Conservation (phyloP, 2,797 vertebrate species). For the Cossypha dichroa region DNA sequence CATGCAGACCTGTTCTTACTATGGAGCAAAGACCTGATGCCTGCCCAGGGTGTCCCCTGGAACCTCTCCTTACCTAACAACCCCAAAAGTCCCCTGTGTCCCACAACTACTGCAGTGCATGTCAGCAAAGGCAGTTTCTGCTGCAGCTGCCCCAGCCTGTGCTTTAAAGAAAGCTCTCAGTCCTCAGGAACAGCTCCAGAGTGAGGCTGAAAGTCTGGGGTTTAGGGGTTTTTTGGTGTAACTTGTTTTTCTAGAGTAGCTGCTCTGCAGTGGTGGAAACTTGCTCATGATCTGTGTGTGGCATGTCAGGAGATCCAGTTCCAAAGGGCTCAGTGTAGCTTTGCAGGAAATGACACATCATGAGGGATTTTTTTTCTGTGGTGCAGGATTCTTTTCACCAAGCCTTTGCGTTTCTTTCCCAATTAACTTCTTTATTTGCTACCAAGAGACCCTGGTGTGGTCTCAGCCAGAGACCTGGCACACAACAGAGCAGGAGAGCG, state of each 20-base stretch:
- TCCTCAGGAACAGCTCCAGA: background rate
- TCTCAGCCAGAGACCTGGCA: background rate
- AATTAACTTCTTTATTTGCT: background rate
- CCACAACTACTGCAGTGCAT: fast-evolving
- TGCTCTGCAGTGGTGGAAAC: background rate
- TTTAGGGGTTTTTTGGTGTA: background rate
- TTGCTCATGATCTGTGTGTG: background rate
- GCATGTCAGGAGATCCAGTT: background rate
- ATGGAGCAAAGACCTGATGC: background rate
- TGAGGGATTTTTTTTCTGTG: background rate
- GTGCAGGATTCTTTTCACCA: background rate
- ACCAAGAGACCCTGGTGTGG: background rate
- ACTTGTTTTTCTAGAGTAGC: background rate
- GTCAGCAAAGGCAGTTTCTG: background rate
- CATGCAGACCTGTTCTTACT: background rate
- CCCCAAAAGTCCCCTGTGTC: background rate
- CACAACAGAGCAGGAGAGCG: background rate
- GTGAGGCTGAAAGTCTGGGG: background rate
- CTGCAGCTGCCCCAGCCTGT: background rate
- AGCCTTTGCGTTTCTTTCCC: background rate
- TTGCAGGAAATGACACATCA: background rate
- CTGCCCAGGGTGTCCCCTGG: background rate
- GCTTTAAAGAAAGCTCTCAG: background rate
- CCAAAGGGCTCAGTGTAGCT: background rate
- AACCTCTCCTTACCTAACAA: background rate